Conservation (phyloP, 1,140 invertebrate species). For the Capitella teleta region DNA sequence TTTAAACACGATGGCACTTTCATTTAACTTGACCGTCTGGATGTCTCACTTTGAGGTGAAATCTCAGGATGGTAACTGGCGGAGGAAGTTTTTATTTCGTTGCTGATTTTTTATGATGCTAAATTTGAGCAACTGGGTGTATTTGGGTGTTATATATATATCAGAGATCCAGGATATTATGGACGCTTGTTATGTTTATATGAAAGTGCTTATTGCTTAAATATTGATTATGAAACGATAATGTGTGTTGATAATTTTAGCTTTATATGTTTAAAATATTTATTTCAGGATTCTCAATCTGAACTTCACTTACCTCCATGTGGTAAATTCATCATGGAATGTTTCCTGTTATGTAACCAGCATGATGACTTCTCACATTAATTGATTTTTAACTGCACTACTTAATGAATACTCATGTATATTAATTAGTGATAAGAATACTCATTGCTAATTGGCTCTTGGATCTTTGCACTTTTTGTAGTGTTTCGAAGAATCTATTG, state of each 20-base stretch:
- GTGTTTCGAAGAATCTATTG: slow-evolving; percentile 44
- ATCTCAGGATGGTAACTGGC: neutral
- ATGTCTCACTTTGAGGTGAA: neutral
- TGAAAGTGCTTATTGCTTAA: no score
- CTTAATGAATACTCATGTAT: neutral
- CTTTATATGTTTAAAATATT: no score
- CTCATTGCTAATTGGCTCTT: neutral
- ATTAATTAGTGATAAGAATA: neutral
- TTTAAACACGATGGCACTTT: neutral
- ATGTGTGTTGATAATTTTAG: no score
- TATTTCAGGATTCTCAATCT: no score
- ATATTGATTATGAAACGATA: no score
- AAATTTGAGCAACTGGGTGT: neutral
- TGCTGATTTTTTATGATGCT: neutral
- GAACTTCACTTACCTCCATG: neutral
- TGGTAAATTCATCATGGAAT: neutral
- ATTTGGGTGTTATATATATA: neutral
- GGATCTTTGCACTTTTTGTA: slow-evolving; percentile 15
- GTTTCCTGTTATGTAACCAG: neutral
- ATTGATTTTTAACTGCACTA: no score
- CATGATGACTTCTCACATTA: no score
- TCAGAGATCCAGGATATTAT: neutral
- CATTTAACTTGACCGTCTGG: neutral
- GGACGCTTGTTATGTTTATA: no score
- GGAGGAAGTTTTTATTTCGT: neutral